These are phyloP conservation scores for Volucella bombylans DNA, from an alignment of 2,888 invertebrate species.

Conservation along the genomic window DNA sequence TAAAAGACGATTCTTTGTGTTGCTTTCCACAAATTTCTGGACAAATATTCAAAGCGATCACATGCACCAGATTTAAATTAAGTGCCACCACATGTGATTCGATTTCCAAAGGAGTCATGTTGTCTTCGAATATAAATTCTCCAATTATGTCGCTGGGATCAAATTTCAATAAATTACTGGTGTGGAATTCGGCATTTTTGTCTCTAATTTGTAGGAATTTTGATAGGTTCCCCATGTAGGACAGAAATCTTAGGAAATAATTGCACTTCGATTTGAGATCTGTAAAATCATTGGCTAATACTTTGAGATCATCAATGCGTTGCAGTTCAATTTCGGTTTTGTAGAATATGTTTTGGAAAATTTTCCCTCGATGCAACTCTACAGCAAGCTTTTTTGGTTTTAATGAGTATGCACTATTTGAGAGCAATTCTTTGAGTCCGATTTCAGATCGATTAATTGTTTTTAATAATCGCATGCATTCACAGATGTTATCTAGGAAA, in stretches of 20 bases:
- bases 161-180: constrained; percentile 78
- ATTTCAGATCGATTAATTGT: constrained; percentile 61
- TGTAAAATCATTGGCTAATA: constrained; percentile 78
- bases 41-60: constrained; percentile 88
- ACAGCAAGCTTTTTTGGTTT: constrained; percentile 76
- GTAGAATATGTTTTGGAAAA: constrained; percentile 77
- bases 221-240: constrained; percentile 79
- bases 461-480: constrained; percentile 79
- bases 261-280: constrained; percentile 79
- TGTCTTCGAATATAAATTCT: constrained; percentile 87
- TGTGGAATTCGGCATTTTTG: constrained; percentile 77
- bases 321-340: constrained; percentile 76
- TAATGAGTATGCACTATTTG: constrained; percentile 77
- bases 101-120: constrained; percentile 87
- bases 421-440: constrained; percentile 77
- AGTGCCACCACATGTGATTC: constrained; percentile 87
- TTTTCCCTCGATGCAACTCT: constrained; percentile 78
- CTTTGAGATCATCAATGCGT: constrained; percentile 78
- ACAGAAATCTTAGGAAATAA: constrained; percentile 79
- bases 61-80: constrained; percentile 89
- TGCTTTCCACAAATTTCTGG: constrained; percentile 82
- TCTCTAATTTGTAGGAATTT: constrained; percentile 81
- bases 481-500: constrained; percentile 79
- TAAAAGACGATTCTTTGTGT: constrained; percentile 45
- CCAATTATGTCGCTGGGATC: constrained; percentile 86